Percentiles rank a stretch among this genome's conserved stretches.
Evolutionary conservation across 53 echinoderm and acorn worm species (phyloP).

Genomic region (Pentamera pediparva): DNA sequence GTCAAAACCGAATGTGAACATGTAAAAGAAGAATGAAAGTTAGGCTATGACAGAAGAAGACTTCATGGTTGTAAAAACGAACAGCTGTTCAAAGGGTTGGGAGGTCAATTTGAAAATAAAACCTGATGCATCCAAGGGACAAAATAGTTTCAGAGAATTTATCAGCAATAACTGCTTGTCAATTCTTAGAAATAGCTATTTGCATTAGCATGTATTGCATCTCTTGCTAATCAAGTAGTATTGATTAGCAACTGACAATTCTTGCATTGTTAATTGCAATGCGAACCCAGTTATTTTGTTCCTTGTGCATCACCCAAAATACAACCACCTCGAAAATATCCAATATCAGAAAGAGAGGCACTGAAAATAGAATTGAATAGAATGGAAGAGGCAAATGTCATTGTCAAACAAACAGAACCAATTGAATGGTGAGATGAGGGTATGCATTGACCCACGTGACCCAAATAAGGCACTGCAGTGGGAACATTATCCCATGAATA

Average conservation of each 20-base stretch:
- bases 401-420: slow-evolving; percentile 17
- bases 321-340: slow-evolving; percentile 12
- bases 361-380: slow-evolving; percentile 22
- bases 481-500: slow-evolving; percentile 43
- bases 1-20: too few species aligned
- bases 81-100: slow-evolving; percentile 24
- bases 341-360: slow-evolving; percentile 7
- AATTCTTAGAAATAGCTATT: too few species aligned
- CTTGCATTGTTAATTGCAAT: too few species aligned
- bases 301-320: slow-evolving; percentile 32
- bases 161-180: too few species aligned
- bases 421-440: slow-evolving; percentile 25
- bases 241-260: too few species aligned
- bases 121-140: slow-evolving; percentile 3
- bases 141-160: too few species aligned
- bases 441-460: slow-evolving; percentile 43
- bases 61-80: not conserved
- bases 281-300: too few species aligned
- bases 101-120: slow-evolving; percentile 28
- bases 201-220: too few species aligned
- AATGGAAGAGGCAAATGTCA: slow-evolving; percentile 16
- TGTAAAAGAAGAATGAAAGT: too few species aligned
- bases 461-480: slow-evolving; percentile 31
- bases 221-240: too few species aligned
- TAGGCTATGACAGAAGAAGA: not conserved